Evolutionary conservation across 2,888 invertebrate species (phyloP).

Genomic region (Heliconius sara): DNA sequence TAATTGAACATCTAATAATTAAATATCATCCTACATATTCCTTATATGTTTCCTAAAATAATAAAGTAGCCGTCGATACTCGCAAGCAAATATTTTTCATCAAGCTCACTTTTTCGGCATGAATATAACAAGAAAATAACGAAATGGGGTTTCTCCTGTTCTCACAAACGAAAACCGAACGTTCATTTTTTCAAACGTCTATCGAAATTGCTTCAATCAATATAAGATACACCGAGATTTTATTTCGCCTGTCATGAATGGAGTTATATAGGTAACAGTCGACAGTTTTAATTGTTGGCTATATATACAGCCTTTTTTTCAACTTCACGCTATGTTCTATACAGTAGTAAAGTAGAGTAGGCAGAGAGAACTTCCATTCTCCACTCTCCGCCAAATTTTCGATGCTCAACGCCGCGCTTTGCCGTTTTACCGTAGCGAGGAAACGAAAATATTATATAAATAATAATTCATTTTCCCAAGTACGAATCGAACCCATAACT

Average conservation of each 20-base stretch:
- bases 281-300: not conserved
- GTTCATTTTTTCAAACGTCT: conserved; percentile 18
- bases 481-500: no score
- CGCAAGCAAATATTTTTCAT: not conserved
- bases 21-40: no score
- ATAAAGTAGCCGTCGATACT: not conserved
- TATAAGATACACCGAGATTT: conserved; percentile 13
- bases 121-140: conserved; percentile 10
- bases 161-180: not conserved
- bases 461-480: no score
- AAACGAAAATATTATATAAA: no score
- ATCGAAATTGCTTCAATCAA: conserved; percentile 28
- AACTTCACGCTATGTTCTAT: no score
- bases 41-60: no score
- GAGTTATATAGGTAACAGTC: not conserved
- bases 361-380: no score
- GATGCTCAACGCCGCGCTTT: no score
- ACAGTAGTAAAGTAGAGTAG: no score
- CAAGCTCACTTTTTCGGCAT: conserved; percentile 3
- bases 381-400: no score
- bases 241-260: conserved; percentile 6
- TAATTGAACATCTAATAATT: not conserved
- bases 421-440: no score
- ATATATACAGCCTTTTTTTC: not conserved
- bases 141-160: conserved; percentile 8